Evolutionary conservation across 2,888 invertebrate species (phyloP).

Genomic region (Drosophila birchii): DNA sequence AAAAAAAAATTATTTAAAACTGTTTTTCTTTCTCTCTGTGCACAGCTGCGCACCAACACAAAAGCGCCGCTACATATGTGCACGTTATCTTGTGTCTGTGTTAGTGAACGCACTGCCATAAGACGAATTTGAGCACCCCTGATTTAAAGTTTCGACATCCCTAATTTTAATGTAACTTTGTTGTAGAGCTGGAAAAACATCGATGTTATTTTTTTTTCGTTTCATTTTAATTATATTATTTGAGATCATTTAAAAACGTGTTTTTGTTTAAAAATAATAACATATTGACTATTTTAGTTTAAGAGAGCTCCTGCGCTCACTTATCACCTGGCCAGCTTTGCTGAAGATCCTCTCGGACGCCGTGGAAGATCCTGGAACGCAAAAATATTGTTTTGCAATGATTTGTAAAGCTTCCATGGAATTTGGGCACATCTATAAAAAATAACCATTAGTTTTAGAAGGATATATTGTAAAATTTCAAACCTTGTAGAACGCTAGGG

Average conservation of each 20-base stretch:
- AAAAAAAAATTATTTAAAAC: no score
- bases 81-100: no score
- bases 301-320: neutral
- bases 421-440: neutral
- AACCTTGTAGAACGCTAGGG: neutral
- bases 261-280: neutral
- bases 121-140: no score
- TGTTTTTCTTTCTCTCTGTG: no score
- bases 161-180: no score
- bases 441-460: neutral
- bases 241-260: neutral
- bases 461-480: neutral
- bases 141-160: no score
- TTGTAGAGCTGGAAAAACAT: no score
- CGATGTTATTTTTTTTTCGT: neutral
- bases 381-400: neutral
- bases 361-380: neutral
- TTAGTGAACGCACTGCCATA: no score
- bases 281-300: neutral
- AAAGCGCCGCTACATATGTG: no score
- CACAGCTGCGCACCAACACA: no score
- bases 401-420: neutral
- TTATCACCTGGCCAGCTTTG: neutral
- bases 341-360: constrained; percentile 1
- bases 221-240: neutral